Conservation (phyloP, 1,140 invertebrate species). For the Gonioctena quinquepunctata region DNA sequence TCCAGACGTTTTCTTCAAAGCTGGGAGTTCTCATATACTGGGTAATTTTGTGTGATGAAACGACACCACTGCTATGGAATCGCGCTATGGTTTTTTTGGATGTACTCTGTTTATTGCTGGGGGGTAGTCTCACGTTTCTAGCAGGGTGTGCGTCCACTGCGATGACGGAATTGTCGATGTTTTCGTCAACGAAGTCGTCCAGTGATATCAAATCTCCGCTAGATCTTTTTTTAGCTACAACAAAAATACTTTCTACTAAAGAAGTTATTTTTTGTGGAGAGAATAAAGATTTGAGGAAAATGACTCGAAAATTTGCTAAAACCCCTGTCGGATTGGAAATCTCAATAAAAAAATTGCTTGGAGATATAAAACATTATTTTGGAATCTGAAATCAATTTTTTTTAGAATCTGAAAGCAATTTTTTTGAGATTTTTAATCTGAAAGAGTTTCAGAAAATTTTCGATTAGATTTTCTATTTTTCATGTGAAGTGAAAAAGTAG, state of each 20-base stretch:
- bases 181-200: slow-evolving; percentile 9
- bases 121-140: slow-evolving; percentile 3
- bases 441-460: too few relatives aligned
- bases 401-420: too few relatives aligned
- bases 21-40: background rate
- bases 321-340: too few relatives aligned
- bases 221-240: background rate
- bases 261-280: too few relatives aligned
- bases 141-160: background rate
- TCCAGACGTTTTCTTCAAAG: background rate
- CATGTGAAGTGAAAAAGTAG: too few relatives aligned
- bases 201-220: background rate
- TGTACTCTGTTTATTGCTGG: background rate
- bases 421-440: too few relatives aligned
- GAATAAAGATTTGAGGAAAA: too few relatives aligned
- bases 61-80: slow-evolving; percentile 33
- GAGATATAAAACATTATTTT: too few relatives aligned
- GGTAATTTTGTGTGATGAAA: background rate
- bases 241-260: background rate
- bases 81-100: slow-evolving; percentile 40
- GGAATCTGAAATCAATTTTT: too few relatives aligned
- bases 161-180: background rate
- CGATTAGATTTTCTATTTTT: too few relatives aligned
- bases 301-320: too few relatives aligned
- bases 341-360: too few relatives aligned